Conservation (phyloP, 2,797 vertebrate species). For the Poecile montanus region DNA sequence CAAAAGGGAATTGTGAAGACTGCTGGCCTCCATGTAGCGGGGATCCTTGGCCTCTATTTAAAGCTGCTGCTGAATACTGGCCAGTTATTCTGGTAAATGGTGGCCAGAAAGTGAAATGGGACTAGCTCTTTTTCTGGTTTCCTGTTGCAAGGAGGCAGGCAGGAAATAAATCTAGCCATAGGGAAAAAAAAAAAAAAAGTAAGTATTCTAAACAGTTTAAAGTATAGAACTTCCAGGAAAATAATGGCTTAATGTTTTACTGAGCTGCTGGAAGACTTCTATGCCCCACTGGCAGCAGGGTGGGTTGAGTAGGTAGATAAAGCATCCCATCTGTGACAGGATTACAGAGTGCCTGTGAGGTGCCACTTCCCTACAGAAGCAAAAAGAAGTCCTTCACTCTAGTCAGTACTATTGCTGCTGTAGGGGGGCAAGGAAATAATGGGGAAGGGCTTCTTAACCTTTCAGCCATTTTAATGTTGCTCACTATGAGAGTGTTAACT, state of each 20-base stretch:
- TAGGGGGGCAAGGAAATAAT: not conserved
- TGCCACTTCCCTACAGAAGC: not conserved
- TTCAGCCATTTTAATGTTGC: not conserved
- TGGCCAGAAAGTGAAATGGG: not conserved
- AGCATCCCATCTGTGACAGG: fast-evolving
- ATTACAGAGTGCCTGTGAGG: not conserved
- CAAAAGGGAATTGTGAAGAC: not conserved
- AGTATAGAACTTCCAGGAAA: not conserved
- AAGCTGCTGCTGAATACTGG: not conserved
- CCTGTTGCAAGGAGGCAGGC: not conserved
- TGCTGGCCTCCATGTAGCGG: not conserved
- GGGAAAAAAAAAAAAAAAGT: not conserved
- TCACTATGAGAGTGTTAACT: not conserved
- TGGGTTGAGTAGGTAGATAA: not conserved
- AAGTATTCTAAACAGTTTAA: not conserved
- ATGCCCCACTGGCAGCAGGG: not conserved
- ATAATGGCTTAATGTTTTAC: not conserved
- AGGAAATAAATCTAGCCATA: not conserved
- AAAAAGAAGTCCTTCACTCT: not conserved
- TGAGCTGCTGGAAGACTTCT: not conserved
- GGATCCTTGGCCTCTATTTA: not conserved
- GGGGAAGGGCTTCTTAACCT: not conserved
- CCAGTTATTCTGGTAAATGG: not conserved
- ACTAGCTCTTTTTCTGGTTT: not conserved
- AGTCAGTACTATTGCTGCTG: not conserved